Conservation (phyloP, 2,113 vertebrate species). For the Amphiprion ocellaris region DNA sequence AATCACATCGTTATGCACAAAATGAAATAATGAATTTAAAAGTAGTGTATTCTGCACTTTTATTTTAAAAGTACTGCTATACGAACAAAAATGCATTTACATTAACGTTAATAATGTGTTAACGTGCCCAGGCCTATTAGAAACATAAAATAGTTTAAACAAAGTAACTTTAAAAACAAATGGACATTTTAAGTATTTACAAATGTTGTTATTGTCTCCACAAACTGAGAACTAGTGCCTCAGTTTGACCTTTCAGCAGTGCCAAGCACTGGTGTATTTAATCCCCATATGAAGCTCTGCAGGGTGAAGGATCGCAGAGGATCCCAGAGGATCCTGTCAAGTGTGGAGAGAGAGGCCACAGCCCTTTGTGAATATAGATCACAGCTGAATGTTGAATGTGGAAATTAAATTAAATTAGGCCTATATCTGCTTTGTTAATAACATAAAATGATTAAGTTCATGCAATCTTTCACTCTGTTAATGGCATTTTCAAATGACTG, state of each 20-base stretch:
- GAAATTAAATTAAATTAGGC: background rate
- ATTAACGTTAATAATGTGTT: too few relatives aligned
- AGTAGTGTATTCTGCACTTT: too few relatives aligned
- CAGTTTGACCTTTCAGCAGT: constrained; percentile 28
- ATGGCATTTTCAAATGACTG: background rate
- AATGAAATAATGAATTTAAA: too few relatives aligned
- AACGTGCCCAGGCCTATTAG: too few relatives aligned
- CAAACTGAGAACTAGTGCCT: constrained; percentile 9
- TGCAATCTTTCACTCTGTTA: background rate
- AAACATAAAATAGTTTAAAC: background rate
- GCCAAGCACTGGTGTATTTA: constrained; percentile 20
- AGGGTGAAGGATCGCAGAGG: background rate
- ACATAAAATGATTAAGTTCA: background rate
- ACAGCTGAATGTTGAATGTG: background rate
- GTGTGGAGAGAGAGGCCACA: background rate
- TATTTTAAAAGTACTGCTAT: too few relatives aligned
- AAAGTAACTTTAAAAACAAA: background rate
- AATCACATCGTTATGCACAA: too few relatives aligned
- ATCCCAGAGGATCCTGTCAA: constrained; percentile 11
- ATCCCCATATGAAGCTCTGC: constrained; percentile 28
- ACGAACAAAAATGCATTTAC: too few relatives aligned
- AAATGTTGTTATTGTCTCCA: background rate
- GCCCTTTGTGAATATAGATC: background rate
- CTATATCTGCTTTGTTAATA: background rate
- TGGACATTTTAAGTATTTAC: background rate